Evolutionary conservation across 2,797 vertebrate species (phyloP).

Genomic region (Notolabrus celidotus): DNA sequence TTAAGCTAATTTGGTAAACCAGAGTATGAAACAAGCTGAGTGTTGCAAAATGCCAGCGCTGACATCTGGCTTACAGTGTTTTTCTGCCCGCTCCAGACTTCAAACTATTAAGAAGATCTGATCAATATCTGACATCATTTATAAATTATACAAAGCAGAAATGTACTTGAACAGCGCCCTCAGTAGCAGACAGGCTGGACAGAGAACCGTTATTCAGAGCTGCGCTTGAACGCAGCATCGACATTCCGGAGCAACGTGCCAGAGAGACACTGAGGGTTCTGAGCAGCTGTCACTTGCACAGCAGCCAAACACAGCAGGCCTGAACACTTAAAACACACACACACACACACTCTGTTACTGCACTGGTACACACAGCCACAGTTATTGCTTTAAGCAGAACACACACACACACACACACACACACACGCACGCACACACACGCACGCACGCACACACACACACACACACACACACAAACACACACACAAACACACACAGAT

Average conservation of each 20-base stretch:
- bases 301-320: conserved; percentile 48
- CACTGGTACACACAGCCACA: conserved; percentile 52
- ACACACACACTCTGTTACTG: conserved; percentile 42
- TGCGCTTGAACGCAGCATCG: conserved; percentile 61
- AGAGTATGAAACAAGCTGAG: conserved; percentile 48
- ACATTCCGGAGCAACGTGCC: too few species aligned
- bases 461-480: conserved; percentile 4
- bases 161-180: conserved; percentile 55
- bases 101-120: conserved; percentile 53
- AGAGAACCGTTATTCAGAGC: conserved; percentile 36
- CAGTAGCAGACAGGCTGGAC: conserved; percentile 38
- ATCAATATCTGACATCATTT: conserved; percentile 38
- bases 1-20: conserved; percentile 21
- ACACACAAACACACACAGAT: conserved; percentile 26
- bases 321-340: conserved; percentile 34
- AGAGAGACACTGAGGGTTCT: conserved; percentile 41
- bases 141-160: conserved; percentile 66
- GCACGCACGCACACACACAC: conserved; percentile 3
- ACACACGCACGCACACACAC: too few species aligned
- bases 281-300: conserved; percentile 56
- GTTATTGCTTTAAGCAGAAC: conserved; percentile 76
- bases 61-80: conserved; percentile 49
- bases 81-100: conserved; percentile 52
- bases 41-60: conserved; percentile 36
- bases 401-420: conserved; percentile 7